Evolutionary conservation across 2,797 vertebrate genomes (phyloP).

Genomic region (Hydrophis major): DNA sequence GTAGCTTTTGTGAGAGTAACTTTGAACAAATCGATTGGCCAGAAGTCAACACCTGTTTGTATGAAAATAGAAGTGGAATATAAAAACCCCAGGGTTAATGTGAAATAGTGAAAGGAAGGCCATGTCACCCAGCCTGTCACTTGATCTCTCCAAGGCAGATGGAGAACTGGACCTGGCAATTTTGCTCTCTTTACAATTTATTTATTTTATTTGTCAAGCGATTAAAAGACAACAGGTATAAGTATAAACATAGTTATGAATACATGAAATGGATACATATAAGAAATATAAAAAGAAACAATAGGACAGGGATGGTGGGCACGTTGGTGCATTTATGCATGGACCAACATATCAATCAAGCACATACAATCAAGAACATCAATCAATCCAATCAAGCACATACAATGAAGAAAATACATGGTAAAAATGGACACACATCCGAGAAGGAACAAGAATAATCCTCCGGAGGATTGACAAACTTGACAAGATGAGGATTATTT

Average conservation of each 20-base stretch:
- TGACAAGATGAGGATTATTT: background rate
- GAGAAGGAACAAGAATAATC: background rate
- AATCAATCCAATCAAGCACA: too few relatives aligned
- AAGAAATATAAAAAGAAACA: too few relatives aligned
- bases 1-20: background rate
- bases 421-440: background rate
- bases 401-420: background rate
- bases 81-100: background rate
- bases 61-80: background rate
- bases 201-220: too few relatives aligned
- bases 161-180: background rate
- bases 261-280: too few relatives aligned
- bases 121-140: background rate
- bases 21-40: background rate
- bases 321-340: too few relatives aligned
- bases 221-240: too few relatives aligned
- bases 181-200: background rate
- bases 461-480: background rate
- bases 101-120: background rate
- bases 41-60: background rate
- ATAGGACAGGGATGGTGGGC: too few relatives aligned
- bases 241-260: too few relatives aligned
- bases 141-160: background rate
- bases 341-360: too few relatives aligned
- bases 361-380: too few relatives aligned